Evolutionary conservation across 2,888 invertebrate species (phyloP).

Genomic region (Syrista parreyssii): DNA sequence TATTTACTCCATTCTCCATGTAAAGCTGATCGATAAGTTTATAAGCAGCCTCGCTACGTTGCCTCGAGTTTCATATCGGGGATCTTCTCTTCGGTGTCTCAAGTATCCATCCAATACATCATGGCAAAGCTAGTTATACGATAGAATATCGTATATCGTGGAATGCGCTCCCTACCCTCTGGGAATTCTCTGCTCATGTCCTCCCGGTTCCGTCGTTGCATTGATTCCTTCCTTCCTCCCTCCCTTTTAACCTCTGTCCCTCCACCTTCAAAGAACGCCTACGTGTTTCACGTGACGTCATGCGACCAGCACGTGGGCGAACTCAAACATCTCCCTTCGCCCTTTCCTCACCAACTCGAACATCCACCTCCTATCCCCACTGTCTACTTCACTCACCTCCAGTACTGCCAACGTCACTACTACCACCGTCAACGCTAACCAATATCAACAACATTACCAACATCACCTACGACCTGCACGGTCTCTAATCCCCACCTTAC

Average conservation of each 20-base stretch:
- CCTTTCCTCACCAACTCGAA: not conserved
- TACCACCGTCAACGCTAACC: no score
- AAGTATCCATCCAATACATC: no score
- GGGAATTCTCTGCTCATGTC: slow-evolving; percentile 56
- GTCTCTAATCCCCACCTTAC: no score
- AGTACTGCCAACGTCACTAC: no score
- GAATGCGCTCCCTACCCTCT: slow-evolving; percentile 47
- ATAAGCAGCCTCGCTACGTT: no score
- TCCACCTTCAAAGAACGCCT: slow-evolving; percentile 51
- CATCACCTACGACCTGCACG: no score
- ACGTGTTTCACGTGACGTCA: slow-evolving; percentile 68
- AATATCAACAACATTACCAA: no score
- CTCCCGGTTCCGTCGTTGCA: slow-evolving; percentile 52
- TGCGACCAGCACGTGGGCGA: slow-evolving; percentile 62
- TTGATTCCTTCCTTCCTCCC: slow-evolving; percentile 49
- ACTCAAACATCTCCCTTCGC: slow-evolving; percentile 54
- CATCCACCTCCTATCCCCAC: slow-evolving; percentile 46
- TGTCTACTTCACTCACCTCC: slow-evolving; percentile 17
- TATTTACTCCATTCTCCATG: no score
- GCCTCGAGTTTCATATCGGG: no score
- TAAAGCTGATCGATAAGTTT: no score
- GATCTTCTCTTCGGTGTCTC: no score
- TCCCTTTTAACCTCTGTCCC: slow-evolving; percentile 16
- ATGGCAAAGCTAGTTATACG: no score
- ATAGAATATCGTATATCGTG: slow-evolving; percentile 30